Evolutionary conservation across 2,113 vertebrate genomes (phyloP), one percentile per base, ranked within the genome.

Genomic region (Saguinus imperator): DNA sequence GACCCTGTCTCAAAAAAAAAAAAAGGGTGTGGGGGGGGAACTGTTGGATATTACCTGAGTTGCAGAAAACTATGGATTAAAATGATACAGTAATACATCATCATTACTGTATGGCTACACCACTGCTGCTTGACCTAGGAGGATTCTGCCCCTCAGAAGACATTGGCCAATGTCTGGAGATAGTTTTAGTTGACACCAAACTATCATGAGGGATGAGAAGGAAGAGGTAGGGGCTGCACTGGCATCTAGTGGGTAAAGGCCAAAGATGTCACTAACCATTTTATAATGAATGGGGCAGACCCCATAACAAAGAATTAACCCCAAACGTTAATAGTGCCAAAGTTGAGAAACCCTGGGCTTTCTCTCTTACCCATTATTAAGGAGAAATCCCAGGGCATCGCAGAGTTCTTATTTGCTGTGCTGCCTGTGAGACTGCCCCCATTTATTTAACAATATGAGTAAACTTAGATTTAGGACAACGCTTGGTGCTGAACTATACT

Each of bases 391-490:
- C 45, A 80, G 9, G 32, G 40, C 52, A 87, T n/a, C 57, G 83
- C 61, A 40, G 27, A 70, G n/a, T 72, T 91, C 43, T 80, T 40
- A 27, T 48, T 80, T 96, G 52, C 55, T 82, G 27, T 57, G 61
- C 66, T 90, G 29, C 37, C 23, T 61, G 68, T 1, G 86, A 79
- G 40, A 73, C 0, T 73, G 50, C 9, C 64, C 61, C 4, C 73
- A 21, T 77, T 88, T 95, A 52, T 58, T 89, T 88, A 88, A 91
- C 29, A 79, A 89, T 3, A 18, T 58, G 37, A 83, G 7, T 92
- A 90, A 61, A 95, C 76, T 58, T 61, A 80, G 17, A 87, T 73
- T 75, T 58, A 76, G 64, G 85, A 73, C 35, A 91, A 96, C 76
- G 72, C 70, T 89, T 96, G 45, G 52, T 72, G 40, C 2, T 77